Conservation (phyloP, 2,113 vertebrate species). For the Ammodramus savannarum region DNA sequence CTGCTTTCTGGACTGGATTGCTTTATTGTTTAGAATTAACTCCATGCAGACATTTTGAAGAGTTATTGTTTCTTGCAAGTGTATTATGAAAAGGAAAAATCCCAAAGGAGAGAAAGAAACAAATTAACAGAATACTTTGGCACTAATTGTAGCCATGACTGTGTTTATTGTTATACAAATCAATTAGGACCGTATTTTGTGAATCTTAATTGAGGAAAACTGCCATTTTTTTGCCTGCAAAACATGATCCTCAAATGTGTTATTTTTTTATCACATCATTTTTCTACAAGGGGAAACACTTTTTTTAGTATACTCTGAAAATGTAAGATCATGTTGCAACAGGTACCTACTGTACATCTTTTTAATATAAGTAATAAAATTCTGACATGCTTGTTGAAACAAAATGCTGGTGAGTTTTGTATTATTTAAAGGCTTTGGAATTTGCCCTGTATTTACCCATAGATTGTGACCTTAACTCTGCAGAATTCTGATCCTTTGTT, state of each 20-base stretch:
- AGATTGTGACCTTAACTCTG: background rate
- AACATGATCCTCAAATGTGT: background rate
- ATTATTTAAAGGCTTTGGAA: background rate
- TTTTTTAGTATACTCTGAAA: background rate
- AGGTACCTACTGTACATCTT: background rate
- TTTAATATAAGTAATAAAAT: background rate
- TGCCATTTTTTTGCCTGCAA: background rate
- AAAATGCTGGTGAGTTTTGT: background rate
- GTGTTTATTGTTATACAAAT: slow-evolving; percentile 35
- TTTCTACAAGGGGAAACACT: background rate
- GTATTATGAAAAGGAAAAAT: slow-evolving; percentile 34
- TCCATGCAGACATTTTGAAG: slow-evolving; percentile 41
- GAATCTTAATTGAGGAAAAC: slow-evolving; percentile 12
- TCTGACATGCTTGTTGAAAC: background rate
- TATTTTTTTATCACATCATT: background rate
- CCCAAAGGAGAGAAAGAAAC: slow-evolving; percentile 41
- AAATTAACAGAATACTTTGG: background rate
- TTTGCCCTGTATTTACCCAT: background rate
- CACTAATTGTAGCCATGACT: slow-evolving; percentile 18
- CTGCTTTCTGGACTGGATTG: slow-evolving; percentile 47
- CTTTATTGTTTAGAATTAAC: slow-evolving; percentile 48
- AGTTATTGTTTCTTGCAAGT: slow-evolving; percentile 39
- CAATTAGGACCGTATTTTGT: slow-evolving; percentile 12
- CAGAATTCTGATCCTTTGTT: background rate
- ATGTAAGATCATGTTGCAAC: background rate